Conservation (phyloP, 2,113 vertebrate species). For the Myiozetetes cayanensis region DNA sequence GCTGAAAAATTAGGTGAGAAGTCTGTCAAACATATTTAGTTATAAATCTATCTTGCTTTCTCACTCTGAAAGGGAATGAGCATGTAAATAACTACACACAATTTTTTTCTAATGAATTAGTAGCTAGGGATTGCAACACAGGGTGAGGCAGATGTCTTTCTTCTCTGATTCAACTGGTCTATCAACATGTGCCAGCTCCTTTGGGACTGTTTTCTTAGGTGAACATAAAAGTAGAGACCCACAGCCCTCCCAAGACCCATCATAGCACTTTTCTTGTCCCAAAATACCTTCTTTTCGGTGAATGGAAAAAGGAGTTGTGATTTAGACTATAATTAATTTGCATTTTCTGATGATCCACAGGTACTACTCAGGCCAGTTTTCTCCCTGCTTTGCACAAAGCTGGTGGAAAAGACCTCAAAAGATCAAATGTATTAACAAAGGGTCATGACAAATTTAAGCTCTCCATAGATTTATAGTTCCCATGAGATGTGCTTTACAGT, state of each 20-base stretch:
- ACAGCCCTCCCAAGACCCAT: neutral
- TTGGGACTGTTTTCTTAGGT: neutral
- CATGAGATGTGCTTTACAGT: neutral
- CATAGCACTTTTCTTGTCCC: neutral
- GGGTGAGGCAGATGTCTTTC: neutral
- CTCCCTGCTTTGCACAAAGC: neutral
- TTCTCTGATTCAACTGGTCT: neutral
- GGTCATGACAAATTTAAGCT: neutral
- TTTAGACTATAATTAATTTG: neutral
- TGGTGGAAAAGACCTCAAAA: neutral
- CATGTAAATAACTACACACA: neutral
- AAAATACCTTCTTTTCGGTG: neutral
- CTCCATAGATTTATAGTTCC: neutral
- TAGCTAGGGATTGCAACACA: neutral
- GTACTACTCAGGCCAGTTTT: neutral
- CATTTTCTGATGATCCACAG: neutral
- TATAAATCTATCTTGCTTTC: neutral
- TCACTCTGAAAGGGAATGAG: neutral
- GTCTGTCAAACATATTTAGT: neutral
- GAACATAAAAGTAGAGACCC: neutral
- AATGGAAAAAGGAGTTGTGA: neutral
- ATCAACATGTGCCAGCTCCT: neutral
- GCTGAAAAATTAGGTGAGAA: neutral
- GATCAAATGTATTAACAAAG: neutral
- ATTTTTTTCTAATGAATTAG: neutral